phyloP scores from a whole-genome alignment of 2,113 vertebrate species.

The Cepphus grylle region DNA sequence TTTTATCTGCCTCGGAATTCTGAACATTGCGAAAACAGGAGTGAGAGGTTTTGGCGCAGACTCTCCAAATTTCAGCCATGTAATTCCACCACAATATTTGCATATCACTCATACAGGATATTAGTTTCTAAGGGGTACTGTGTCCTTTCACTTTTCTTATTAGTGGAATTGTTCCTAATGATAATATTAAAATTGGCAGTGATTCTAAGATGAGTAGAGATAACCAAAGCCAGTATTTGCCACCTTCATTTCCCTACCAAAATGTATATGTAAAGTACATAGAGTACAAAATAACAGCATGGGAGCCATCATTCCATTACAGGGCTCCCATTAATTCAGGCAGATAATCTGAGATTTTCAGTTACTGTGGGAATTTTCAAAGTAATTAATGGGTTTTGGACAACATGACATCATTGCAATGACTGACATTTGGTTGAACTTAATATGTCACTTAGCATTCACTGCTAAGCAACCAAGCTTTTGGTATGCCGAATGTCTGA shows the following conservation, averaged over 20 bases:
- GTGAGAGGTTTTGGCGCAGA: not conserved
- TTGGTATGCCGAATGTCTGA: slow-evolving; percentile 26
- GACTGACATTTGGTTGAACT: slow-evolving; percentile 61
- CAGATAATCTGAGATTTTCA: slow-evolving; percentile 63
- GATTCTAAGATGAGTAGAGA: not conserved
- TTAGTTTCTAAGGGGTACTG: not conserved
- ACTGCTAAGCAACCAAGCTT: slow-evolving; percentile 51
- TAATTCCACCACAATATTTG: not conserved
- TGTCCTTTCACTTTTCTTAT: not conserved
- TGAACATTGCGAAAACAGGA: not conserved
- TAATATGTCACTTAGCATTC: slow-evolving; percentile 54
- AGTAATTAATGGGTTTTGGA: slow-evolving; percentile 58
- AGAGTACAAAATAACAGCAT: slow-evolving; percentile 51
- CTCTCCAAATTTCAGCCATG: not conserved
- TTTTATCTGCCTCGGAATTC: not conserved
- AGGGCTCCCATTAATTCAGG: slow-evolving; percentile 47
- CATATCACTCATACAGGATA: not conserved
- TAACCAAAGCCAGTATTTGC: not conserved
- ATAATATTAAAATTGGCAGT: not conserved
- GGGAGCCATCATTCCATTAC: slow-evolving; percentile 28
- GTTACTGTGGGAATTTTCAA: slow-evolving; percentile 61
- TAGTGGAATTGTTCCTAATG: not conserved
- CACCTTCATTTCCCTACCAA: not conserved
- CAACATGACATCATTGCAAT: slow-evolving; percentile 57
- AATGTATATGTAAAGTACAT: not conserved